Evolutionary conservation across 2,113 vertebrate genomes (phyloP), one percentile per base, ranked within the genome.

Genomic region (Xerus inauris): DNA sequence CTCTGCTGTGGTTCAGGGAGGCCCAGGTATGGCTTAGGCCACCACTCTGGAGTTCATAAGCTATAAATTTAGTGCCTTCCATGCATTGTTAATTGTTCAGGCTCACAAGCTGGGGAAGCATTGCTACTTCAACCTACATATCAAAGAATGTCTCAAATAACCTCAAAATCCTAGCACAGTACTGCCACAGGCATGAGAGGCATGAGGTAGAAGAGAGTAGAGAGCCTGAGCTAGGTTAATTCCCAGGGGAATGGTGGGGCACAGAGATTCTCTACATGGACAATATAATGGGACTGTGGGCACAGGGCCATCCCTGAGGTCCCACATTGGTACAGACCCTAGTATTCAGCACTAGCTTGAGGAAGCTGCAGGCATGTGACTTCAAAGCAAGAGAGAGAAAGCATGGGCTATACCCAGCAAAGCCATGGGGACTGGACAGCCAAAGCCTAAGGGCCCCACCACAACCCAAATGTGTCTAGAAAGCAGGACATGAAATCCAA

Each of bases 401-500:
- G 5, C 13, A 35, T 11, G 14, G 45, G 35, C 30, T 82, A 5
- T 1, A 28, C 32, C 6, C 30, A 22, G 28, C 8, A 11, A 35
- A 71, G 3, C 12, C 42, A 45, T n/a, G 13, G 6, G 13, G 9
- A 10, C 49, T n/a, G 30, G 51, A 12, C 10, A 40, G 19, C 3
- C 17, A 7, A 38, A 42, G 8, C 1, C 32, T 54, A 2, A 0
- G 9, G 5, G 24, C 38, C 38, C 13, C 42, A 5, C 28, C 2
- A 5, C 6, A 17, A 64, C 20, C 26, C 32, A 59, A 77, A 6
- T 45, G 20, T 47, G 5, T 17, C 20, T 13, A 92, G 81, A 57
- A 19, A 8, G n/a, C 32, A 7, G 45, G 3, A 12, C 20, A n/a
- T 30, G 2, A 32, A 13, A 87, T 32, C 20, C 2, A 73, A 57